phyloP scores from a whole-genome alignment of 1,140 invertebrate genomes.

The Drepana arcuata region DNA sequence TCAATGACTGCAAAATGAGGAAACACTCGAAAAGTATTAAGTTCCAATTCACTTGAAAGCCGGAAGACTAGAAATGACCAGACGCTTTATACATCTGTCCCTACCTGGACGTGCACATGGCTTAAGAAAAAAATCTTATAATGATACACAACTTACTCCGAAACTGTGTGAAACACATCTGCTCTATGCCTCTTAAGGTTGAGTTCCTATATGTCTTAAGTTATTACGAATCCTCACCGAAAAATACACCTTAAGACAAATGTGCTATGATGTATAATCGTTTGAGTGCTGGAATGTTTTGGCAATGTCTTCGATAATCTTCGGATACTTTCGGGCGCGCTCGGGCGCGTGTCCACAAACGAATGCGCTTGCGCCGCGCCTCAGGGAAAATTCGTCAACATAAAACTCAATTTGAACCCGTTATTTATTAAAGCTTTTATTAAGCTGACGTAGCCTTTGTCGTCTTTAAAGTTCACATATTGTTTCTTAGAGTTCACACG shows the following conservation, averaged over 20 bases:
- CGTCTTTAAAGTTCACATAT: too few species aligned
- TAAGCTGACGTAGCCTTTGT: conserved; percentile 22
- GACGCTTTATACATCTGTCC: conserved; percentile 36
- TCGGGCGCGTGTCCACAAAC: conserved; percentile 33
- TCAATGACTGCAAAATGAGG: too few species aligned
- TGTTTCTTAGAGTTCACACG: too few species aligned
- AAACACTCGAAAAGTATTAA: too few species aligned
- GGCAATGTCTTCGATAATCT: conserved; percentile 23
- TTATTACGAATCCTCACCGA: too few species aligned
- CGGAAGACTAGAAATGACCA: conserved; percentile 31
- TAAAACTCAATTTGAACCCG: too few species aligned
- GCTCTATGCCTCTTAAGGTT: conserved; percentile 25
- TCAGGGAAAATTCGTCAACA: too few species aligned
- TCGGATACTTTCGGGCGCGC: conserved; percentile 24
- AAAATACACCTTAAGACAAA: too few species aligned
- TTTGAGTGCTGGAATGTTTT: conserved; percentile 13
- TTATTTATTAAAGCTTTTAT: conserved; percentile 30
- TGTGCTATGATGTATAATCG: conserved; percentile 9
- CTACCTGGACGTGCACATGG: conserved; percentile 51
- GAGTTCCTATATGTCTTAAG: too few species aligned
- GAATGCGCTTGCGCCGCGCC: too few species aligned
- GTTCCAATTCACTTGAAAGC: too few species aligned
- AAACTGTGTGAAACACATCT: conserved; percentile 63
- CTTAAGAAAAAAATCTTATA: conserved; percentile 51
- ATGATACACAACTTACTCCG: conserved; percentile 57